Conservation (phyloP, 2,797 vertebrate genomes). For the Heteromormyrus szaboi region DNA sequence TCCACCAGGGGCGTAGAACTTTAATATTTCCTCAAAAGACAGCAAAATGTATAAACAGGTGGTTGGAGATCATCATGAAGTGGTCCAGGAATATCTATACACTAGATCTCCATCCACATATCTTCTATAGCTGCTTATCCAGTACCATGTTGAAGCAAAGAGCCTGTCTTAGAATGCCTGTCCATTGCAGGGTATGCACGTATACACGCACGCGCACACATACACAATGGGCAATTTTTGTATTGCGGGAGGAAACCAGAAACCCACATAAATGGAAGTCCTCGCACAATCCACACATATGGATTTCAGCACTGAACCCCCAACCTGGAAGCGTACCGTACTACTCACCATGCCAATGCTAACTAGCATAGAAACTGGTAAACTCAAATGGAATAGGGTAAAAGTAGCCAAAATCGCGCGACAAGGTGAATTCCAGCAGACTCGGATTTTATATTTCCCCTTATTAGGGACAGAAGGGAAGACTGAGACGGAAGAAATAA, state of each 20-base stretch:
- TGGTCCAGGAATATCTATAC: background rate
- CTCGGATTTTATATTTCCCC: background rate
- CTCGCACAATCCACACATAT: background rate
- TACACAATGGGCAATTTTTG: background rate
- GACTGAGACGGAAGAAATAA: background rate
- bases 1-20: background rate
- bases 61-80: background rate
- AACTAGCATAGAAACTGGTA: background rate
- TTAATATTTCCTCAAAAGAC: background rate
- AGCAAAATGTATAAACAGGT: background rate
- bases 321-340: background rate
- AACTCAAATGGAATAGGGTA: background rate
- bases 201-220: background rate
- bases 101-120: background rate
- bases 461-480: background rate
- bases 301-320: background rate
- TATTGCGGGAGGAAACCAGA: background rate
- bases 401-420: background rate
- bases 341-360: background rate
- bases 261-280: background rate
- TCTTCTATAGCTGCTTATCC: background rate
- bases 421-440: background rate
- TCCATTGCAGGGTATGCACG: background rate
- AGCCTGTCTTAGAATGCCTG: background rate
- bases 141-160: background rate